Evolutionary conservation across 2,113 vertebrate genomes (phyloP).

Genomic region (Uria lomvia): DNA sequence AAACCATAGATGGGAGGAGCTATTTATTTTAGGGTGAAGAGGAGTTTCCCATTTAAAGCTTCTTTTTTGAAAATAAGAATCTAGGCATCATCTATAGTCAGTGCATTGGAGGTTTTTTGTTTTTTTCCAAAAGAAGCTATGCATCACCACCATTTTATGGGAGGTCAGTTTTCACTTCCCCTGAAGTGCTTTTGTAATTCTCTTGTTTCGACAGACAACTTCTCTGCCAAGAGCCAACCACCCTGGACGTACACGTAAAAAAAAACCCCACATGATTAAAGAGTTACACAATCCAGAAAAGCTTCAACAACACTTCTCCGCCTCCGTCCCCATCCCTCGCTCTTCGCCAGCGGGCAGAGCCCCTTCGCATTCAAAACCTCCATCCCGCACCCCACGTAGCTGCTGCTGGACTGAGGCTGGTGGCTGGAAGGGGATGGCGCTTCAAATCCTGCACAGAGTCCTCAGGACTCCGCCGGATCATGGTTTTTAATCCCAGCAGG

Average conservation of each 20-base stretch:
- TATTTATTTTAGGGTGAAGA: not conserved
- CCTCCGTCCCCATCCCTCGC: not conserved
- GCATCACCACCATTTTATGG: not conserved
- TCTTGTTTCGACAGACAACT: not conserved
- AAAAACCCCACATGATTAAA: not conserved
- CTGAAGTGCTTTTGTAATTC: not conserved
- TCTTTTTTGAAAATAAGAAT: not conserved
- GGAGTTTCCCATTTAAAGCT: not conserved
- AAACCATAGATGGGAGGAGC: not conserved
- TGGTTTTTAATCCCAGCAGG: not conserved
- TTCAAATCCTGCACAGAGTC: not conserved
- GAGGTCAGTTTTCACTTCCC: not conserved
- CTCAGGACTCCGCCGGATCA: accelerated
- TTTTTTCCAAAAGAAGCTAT: not conserved
- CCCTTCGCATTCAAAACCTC: not conserved
- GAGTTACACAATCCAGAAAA: not conserved
- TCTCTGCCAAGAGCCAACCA: not conserved
- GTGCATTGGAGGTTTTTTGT: not conserved
- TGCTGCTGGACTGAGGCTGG: accelerated
- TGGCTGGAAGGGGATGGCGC: not conserved
- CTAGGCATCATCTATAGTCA: not conserved
- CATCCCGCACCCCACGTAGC: not conserved
- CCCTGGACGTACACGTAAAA: not conserved
- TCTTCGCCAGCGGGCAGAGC: not conserved
- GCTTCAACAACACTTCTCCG: not conserved